Evolutionary conservation across 1,140 invertebrate species (phyloP).

Genomic region (Calosoma granatense): DNA sequence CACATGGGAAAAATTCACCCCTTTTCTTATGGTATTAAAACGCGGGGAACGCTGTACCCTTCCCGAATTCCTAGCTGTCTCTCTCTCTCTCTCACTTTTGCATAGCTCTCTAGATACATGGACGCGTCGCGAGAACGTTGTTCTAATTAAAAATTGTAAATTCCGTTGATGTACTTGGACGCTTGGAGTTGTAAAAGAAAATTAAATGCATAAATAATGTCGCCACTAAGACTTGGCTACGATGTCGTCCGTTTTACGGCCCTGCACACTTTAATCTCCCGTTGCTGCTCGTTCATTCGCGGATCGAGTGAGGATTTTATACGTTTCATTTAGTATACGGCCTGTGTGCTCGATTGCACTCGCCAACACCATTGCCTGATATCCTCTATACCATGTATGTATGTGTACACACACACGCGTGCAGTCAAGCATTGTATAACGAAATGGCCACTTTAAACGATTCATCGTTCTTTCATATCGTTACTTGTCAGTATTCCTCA

Average conservation of each 20-base stretch:
- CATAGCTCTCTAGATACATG: too few species aligned
- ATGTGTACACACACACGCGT: too few species aligned
- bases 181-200: conserved; percentile 5
- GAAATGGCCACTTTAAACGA: too few species aligned
- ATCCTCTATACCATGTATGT: too few species aligned
- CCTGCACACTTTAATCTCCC: background rate
- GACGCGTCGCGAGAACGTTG: background rate
- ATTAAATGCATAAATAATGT: conserved; percentile 8
- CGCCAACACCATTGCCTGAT: background rate
- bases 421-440: too few species aligned
- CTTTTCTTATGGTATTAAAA: conserved; percentile 2
- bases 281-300: background rate
- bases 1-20: background rate
- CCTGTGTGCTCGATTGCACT: too few species aligned
- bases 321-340: conserved; percentile 6
- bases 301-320: background rate
- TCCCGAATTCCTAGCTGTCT: background rate
- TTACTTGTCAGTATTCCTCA: too few species aligned
- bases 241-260: background rate
- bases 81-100: too few species aligned
- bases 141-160: conserved; percentile 9
- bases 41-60: background rate
- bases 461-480: too few species aligned
- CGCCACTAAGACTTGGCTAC: conserved; percentile 2
- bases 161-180: background rate